Percentiles rank a stretch among this genome's conserved stretches.
Evolutionary conservation across 2,888 invertebrate species (phyloP).

Genomic region (Drosophila gaucha): DNA sequence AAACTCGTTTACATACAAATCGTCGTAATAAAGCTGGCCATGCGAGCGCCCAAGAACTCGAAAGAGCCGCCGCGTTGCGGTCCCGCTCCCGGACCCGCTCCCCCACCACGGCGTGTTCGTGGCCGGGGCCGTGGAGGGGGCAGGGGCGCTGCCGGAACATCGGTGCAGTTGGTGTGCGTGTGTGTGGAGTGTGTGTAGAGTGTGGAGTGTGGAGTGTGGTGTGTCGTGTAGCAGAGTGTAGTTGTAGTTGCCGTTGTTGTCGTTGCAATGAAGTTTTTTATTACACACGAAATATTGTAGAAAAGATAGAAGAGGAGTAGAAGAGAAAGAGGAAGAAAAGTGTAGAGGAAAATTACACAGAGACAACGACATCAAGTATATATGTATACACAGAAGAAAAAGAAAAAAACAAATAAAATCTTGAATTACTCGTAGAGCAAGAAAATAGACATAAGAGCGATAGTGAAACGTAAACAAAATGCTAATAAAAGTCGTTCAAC

Average conservation of each 20-base stretch:
- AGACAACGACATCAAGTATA: slow-evolving; percentile 57
- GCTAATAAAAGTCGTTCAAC: slow-evolving; percentile 58
- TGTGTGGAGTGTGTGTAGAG: slow-evolving; percentile 13
- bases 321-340: slow-evolving; percentile 51
- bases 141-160: slow-evolving; percentile 47
- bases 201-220: slow-evolving; percentile 7
- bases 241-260: slow-evolving; percentile 38
- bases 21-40: slow-evolving; percentile 84
- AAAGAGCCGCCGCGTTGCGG: slow-evolving; percentile 80
- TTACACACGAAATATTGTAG: slow-evolving; percentile 54
- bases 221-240: slow-evolving; percentile 22
- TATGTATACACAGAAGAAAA: slow-evolving; percentile 7
- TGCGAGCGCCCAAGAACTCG: slow-evolving; percentile 84
- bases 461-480: slow-evolving; percentile 66
- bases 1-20: slow-evolving; percentile 84
- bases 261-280: slow-evolving; percentile 54
- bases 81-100: slow-evolving; percentile 37
- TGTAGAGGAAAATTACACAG: slow-evolving; percentile 73
- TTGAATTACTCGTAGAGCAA: slow-evolving; percentile 25
- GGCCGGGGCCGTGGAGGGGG: slow-evolving; percentile 62
- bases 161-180: slow-evolving; percentile 18
- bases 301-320: slow-evolving; percentile 31
- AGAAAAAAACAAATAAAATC: slow-evolving; percentile 35
- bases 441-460: slow-evolving; percentile 42
- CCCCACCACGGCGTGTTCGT: slow-evolving; percentile 40